phyloP scores from a whole-genome alignment of 2,888 invertebrate species.

The Actias luna region DNA sequence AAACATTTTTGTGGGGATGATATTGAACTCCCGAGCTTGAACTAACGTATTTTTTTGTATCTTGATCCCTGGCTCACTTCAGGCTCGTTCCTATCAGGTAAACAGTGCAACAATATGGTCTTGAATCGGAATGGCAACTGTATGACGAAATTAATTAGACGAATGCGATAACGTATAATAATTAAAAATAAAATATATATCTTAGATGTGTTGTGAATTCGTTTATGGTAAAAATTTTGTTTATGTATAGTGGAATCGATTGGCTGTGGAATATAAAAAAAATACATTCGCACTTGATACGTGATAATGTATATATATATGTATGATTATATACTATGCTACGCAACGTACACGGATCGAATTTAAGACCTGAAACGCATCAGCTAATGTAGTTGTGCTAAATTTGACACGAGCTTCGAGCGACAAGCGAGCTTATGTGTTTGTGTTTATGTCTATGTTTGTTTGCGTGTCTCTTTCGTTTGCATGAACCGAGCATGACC shows the following conservation, averaged over 20 bases:
- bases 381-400: constrained; percentile 63
- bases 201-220: constrained; percentile 71
- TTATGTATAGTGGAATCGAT: constrained; percentile 56
- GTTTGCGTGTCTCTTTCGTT: constrained; percentile 58
- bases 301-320: too few species aligned
- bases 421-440: constrained; percentile 72
- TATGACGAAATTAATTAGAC: constrained; percentile 77
- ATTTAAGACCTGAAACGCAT: constrained; percentile 62
- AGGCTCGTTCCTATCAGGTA: constrained; percentile 94
- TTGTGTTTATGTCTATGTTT: constrained; percentile 73
- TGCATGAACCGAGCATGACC: constrained; percentile 78
- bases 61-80: constrained; percentile 86
- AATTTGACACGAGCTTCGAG: constrained; percentile 62
- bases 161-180: constrained; percentile 61
- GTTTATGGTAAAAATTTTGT: constrained; percentile 47
- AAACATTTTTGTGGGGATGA: background rate
- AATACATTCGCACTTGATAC: constrained; percentile 43
- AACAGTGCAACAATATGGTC: constrained; percentile 77
- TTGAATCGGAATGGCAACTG: constrained; percentile 78
- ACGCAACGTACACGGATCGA: constrained; percentile 43
- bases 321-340: constrained; percentile 25
- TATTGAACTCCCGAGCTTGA: constrained; percentile 21
- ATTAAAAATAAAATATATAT: constrained; percentile 31
- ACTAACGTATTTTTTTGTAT: constrained; percentile 82
- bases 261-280: constrained; percentile 60